Evolutionary conservation across 2,888 invertebrate genomes (phyloP).

Genomic region (Cantharis rufa): DNA sequence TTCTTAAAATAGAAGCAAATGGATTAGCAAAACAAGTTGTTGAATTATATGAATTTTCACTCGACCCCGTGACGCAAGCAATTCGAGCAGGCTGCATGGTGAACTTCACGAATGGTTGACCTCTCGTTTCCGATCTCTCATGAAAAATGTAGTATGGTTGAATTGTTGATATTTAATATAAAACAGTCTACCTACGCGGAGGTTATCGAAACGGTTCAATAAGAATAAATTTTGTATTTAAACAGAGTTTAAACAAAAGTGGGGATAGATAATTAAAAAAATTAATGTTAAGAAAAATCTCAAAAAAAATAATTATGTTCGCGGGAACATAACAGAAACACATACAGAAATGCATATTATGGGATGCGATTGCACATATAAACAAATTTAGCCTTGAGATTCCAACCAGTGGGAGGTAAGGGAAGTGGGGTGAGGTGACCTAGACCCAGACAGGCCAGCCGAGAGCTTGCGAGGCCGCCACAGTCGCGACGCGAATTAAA

Average conservation of each 20-base stretch:
- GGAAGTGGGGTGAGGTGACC: slow-evolving; percentile 50
- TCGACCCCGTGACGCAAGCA: neutral
- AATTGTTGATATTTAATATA: neutral
- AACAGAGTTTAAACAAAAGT: neutral
- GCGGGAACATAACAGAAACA: neutral
- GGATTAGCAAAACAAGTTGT: neutral
- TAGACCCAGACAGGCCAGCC: slow-evolving; percentile 53
- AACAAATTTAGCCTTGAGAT: slow-evolving; percentile 55
- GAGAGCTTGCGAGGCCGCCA: slow-evolving; percentile 48
- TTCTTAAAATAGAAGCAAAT: neutral
- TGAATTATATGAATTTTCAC: neutral
- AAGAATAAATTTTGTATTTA: neutral
- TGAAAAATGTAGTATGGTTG: neutral
- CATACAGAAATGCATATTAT: neutral
- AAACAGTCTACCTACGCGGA: neutral
- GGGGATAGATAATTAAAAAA: neutral
- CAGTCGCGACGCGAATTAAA: slow-evolving; percentile 51
- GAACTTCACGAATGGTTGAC: neutral
- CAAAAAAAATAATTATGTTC: neutral
- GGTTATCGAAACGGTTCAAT: neutral
- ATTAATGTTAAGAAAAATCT: neutral
- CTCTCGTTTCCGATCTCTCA: neutral
- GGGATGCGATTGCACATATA: slow-evolving; percentile 42
- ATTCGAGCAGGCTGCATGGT: neutral
- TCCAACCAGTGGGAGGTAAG: slow-evolving; percentile 45